Evolutionary conservation across 2,888 invertebrate genomes (phyloP).

Genomic region (Ochropleura leucogaster): DNA sequence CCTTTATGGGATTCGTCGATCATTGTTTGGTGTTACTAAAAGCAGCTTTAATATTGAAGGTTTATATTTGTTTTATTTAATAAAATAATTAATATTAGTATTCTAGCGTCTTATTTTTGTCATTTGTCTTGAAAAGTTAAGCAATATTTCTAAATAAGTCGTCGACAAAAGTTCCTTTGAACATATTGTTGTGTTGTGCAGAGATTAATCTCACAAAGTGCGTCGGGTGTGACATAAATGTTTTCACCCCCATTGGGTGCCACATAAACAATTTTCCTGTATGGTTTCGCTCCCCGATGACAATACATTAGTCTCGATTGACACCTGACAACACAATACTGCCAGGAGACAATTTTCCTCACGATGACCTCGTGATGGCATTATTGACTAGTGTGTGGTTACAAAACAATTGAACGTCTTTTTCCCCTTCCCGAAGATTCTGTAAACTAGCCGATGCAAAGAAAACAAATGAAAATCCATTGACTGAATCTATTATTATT

Average conservation of each 20-base stretch:
- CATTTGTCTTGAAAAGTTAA: neutral
- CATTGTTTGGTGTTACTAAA: slow-evolving; percentile 29
- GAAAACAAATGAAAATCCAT: neutral
- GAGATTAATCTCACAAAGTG: slow-evolving; percentile 50
- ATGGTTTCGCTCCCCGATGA: slow-evolving; percentile 62
- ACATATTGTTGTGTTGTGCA: slow-evolving; percentile 25
- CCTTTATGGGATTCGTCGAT: slow-evolving; percentile 42
- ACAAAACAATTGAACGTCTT: neutral
- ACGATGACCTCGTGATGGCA: neutral
- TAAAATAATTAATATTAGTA: neutral
- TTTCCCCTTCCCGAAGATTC: neutral
- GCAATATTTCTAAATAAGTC: slow-evolving; percentile 15
- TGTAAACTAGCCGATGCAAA: neutral
- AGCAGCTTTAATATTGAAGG: neutral
- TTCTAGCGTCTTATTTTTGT: neutral
- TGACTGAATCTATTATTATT: neutral
- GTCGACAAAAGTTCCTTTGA: slow-evolving; percentile 5
- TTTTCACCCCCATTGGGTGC: slow-evolving; percentile 80
- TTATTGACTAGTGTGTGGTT: neutral
- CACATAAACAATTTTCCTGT: slow-evolving; percentile 74
- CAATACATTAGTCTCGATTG: slow-evolving; percentile 72
- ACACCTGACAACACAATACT: slow-evolving; percentile 66
- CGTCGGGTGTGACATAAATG: slow-evolving; percentile 67
- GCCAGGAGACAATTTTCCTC: slow-evolving; percentile 11
- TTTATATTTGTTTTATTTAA: neutral